phyloP scores from a whole-genome alignment of 2,888 invertebrate species.

The Didymodactylos carnosus region DNA sequence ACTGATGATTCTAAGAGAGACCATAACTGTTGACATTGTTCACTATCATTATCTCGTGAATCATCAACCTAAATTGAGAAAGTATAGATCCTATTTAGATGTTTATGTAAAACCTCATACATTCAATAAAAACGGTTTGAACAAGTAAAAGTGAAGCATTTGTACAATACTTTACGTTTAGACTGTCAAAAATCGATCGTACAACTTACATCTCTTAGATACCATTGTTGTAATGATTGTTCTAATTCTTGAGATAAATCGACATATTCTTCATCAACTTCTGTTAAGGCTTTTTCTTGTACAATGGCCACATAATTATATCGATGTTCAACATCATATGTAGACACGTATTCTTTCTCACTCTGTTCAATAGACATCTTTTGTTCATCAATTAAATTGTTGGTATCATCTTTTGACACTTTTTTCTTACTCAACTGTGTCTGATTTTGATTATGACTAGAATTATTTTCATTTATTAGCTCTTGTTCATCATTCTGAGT shows the following conservation, averaged over 20 bases:
- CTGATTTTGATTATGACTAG: neutral
- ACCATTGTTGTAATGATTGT: neutral
- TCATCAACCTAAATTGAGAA: neutral
- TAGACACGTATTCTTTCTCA: neutral
- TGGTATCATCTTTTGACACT: neutral
- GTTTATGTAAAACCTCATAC: no score
- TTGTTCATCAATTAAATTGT: neutral
- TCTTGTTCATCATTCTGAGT: neutral
- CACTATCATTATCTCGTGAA: neutral
- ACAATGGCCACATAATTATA: neutral
- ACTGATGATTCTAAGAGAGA: conserved; percentile 20
- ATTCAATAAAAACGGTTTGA: no score
- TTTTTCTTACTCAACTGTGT: neutral
- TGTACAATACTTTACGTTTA: no score
- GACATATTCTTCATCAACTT: neutral
- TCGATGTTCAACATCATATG: neutral
- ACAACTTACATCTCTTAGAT: neutral
- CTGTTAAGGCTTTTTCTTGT: neutral
- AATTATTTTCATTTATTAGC: neutral
- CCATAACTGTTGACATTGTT: conserved; percentile 1
- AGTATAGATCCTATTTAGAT: no score
- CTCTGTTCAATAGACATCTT: neutral
- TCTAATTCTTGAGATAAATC: neutral
- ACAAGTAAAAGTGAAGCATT: no score
- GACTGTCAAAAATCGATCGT: neutral